Evolutionary conservation across 2,113 vertebrate genomes (phyloP).

Genomic region (Gymnogyps californianus): DNA sequence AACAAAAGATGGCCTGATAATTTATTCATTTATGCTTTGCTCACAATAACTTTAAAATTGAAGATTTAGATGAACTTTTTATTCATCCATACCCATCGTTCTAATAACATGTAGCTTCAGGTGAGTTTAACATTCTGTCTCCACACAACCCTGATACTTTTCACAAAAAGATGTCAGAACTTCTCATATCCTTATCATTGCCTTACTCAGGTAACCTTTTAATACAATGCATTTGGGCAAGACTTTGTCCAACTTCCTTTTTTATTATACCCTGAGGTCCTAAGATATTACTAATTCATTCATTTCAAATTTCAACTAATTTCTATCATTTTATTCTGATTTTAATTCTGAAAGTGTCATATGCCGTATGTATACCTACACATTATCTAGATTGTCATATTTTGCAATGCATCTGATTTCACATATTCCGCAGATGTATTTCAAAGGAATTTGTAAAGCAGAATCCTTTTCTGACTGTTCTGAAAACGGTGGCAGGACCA

Average conservation of each 20-base stretch:
- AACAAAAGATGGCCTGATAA: background rate
- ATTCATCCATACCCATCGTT: background rate
- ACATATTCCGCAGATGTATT: background rate
- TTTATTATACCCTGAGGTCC: background rate
- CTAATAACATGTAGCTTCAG: background rate
- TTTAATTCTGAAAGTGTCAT: background rate
- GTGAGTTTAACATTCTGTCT: background rate
- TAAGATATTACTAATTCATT: background rate
- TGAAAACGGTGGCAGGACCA: background rate
- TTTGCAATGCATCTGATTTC: background rate
- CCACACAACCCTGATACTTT: background rate
- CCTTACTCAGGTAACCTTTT: background rate
- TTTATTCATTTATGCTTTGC: background rate
- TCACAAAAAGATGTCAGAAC: background rate
- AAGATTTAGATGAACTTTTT: background rate
- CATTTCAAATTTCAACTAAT: background rate
- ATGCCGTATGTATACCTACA: rapidly evolving
- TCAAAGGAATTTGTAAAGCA: background rate
- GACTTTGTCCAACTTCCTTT: background rate
- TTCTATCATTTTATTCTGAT: background rate
- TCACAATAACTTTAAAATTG: background rate
- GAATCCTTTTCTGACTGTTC: background rate
- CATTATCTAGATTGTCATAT: background rate
- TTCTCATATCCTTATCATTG: background rate
- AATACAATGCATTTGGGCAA: background rate